Evolutionary conservation across 1,140 invertebrate species (phyloP), one percentile per base, ranked within the genome.

Genomic region (Uloborus diversus): DNA sequence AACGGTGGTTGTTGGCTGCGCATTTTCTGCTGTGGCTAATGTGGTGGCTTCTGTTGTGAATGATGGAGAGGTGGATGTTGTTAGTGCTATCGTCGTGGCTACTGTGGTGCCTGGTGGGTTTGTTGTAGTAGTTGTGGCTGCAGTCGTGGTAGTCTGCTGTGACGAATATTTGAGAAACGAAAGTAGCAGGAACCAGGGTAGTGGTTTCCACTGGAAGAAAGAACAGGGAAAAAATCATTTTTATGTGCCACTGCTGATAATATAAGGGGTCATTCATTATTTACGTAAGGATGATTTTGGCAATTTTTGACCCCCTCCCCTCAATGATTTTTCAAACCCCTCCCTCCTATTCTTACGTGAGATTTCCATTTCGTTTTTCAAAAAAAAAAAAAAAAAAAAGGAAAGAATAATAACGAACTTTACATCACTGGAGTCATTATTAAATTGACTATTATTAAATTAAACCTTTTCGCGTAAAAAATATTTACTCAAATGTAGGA

Each of bases 1-100:
- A 1, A 25, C 47, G 17, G 66, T 47, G 2, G 73, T 78, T 5
- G 73, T 65, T 4, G 59, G 73, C 1, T 25, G 30, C 20, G 61
- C 73, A 14, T 61, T 65, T 17, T 78, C 73, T 4, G 73, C 73
- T 13, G 47, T 33, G 2, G 73, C 20, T 1, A 75, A 25, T 1
- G 62, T 65, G 17, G 71, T 75, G 2, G 59, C 37, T 35, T 75
- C 57, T 2, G 59, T 64, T 4, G 59, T 51, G 2, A 51, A 7
- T 20, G 20, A 49, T 1, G 37, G 14, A 7, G 25, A 13, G 27
- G 57, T 20, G 2, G 42, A 5, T 0, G 61, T 25, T 13, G 51
- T 51, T 14, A 35, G 28, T 9, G 37, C 27, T 3, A 17, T 49
- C 1, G 37, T 4, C 3, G 37, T 28, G 30, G 35, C 7, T 2